A percentile compares a stretch with the other conserved stretches of the same genome.
phyloP scores from a whole-genome alignment of 2,888 invertebrate species.

The Drosophila infuscata region DNA sequence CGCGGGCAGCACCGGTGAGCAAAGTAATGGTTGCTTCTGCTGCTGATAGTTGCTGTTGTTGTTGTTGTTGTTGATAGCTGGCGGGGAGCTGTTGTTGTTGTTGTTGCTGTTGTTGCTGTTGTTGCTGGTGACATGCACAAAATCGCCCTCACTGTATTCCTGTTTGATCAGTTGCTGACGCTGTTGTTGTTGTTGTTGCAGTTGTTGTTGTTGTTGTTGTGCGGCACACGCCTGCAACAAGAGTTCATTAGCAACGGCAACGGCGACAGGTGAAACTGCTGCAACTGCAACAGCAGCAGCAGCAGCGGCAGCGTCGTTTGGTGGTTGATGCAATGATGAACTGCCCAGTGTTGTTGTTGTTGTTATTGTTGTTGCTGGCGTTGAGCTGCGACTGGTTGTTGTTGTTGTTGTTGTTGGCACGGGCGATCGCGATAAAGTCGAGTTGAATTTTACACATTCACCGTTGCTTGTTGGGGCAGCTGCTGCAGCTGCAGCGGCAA shows the following conservation, averaged over 20 bases:
- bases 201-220: slow-evolving; percentile 61
- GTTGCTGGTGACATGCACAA: slow-evolving; percentile 52
- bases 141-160: slow-evolving; percentile 67
- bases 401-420: slow-evolving; percentile 63
- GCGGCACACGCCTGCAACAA: slow-evolving; percentile 83
- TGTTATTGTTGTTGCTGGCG: slow-evolving; percentile 42
- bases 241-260: slow-evolving; percentile 78
- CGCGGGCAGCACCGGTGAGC: slow-evolving; percentile 63
- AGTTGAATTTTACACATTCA: slow-evolving; percentile 72
- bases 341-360: slow-evolving; percentile 41
- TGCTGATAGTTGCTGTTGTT: slow-evolving; percentile 31
- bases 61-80: slow-evolving; percentile 47
- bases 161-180: slow-evolving; percentile 67
- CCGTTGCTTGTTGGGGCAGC: slow-evolving; percentile 55
- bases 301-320: slow-evolving; percentile 42
- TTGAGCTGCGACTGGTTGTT: slow-evolving; percentile 41
- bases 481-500: slow-evolving; percentile 39
- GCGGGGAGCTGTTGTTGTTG: slow-evolving; percentile 43
- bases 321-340: slow-evolving; percentile 72
- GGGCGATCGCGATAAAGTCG: slow-evolving; percentile 76
- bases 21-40: slow-evolving; percentile 56
- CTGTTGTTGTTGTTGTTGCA: slow-evolving; percentile 44
- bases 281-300: slow-evolving; percentile 54
- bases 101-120: slow-evolving; percentile 45
- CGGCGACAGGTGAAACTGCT: slow-evolving; percentile 83